These are phyloP conservation scores for Drosophila yakuba DNA, from an alignment of 1,140 invertebrate species.

Conservation along the genomic window DNA sequence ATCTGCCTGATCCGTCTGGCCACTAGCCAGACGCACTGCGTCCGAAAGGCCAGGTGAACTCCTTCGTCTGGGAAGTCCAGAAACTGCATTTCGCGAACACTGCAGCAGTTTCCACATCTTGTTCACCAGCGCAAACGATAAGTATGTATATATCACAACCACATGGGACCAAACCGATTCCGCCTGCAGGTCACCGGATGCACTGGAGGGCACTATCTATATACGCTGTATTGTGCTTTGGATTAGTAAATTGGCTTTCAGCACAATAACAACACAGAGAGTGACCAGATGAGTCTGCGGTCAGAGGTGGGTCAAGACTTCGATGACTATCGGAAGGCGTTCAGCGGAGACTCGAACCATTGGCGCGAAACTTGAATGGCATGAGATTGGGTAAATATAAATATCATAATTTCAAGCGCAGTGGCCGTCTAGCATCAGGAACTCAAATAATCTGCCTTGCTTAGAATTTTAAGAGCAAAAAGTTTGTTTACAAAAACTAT, in stretches of 20 bases:
- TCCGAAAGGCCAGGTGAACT: not conserved
- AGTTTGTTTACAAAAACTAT: no score
- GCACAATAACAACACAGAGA: not conserved
- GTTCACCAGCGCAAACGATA: not conserved
- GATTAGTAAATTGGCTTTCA: not conserved
- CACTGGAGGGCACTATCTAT: not conserved
- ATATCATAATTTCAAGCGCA: no score
- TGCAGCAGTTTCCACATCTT: constrained; percentile 7
- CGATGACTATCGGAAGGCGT: no score
- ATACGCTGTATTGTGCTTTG: not conserved
- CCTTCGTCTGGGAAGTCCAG: not conserved
- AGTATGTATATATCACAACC: not conserved
- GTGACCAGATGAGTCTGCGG: no score
- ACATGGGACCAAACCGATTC: not conserved
- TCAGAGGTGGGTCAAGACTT: no score
- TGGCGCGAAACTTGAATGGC: no score
- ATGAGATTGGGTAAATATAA: no score
- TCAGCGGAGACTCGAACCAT: no score
- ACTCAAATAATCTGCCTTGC: no score
- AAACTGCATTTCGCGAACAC: not conserved
- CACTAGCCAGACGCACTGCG: not conserved
- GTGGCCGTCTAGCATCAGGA: no score
- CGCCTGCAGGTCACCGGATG: not conserved
- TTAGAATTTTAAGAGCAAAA: no score
- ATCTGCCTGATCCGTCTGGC: constrained; percentile 40